Conservation (phyloP, 2,797 vertebrate genomes). For the Protosalanx chinensis region DNA sequence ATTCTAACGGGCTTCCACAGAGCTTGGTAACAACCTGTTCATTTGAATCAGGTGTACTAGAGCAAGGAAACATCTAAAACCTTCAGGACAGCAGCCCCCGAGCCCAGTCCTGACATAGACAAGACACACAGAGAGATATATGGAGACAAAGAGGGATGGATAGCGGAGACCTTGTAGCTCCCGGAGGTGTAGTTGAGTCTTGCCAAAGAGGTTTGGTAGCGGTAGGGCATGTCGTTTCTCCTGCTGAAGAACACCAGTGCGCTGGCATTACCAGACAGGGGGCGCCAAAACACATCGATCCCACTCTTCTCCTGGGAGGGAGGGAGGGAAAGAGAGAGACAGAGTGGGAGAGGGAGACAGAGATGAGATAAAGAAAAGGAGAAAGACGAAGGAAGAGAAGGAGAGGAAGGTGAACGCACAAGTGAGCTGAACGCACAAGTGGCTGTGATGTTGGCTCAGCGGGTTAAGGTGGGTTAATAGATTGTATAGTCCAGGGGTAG, state of each 20-base stretch:
- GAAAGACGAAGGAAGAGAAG: not conserved
- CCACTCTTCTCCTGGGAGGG: slow-evolving; percentile 72
- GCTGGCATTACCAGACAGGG: slow-evolving; percentile 68
- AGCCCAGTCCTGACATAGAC: too few species aligned
- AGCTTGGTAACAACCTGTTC: too few species aligned
- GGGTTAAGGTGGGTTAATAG: too few species aligned
- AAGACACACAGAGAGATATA: too few species aligned
- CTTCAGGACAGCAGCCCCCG: too few species aligned
- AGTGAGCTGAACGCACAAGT: too few species aligned
- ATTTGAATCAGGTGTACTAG: too few species aligned
- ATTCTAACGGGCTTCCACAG: too few species aligned
- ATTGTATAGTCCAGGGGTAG: too few species aligned
- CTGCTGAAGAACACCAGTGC: slow-evolving; percentile 89
- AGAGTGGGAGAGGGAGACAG: not conserved
- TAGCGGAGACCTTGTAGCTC: slow-evolving; percentile 61
- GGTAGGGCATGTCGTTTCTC: slow-evolving; percentile 83
- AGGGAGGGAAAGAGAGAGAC: not conserved
- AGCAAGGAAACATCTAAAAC: too few species aligned
- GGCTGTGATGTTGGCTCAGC: not conserved
- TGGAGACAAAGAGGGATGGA: too few species aligned
- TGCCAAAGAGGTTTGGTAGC: slow-evolving; percentile 76
- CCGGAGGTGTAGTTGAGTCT: slow-evolving; percentile 74
- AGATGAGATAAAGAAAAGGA: not conserved
- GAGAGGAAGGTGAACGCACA: not conserved
- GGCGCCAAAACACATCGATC: slow-evolving; percentile 84